A percentile compares a stretch with the other conserved stretches of the same genome.
Conservation (phyloP, 2,797 vertebrate genomes). For the Paratrypauchen microcephalus region DNA sequence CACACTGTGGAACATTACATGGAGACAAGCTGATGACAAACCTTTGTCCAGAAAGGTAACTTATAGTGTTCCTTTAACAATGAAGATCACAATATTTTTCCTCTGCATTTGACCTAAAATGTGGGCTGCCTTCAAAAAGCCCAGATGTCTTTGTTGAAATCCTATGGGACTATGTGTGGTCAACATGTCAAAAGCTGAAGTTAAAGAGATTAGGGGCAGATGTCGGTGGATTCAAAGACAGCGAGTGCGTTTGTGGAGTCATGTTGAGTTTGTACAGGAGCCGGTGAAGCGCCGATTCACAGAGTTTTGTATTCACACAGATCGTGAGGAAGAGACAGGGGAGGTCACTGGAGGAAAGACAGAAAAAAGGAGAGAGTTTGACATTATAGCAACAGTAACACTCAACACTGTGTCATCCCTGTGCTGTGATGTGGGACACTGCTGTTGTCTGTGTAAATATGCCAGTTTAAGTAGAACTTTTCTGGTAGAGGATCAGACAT, state of each 20-base stretch:
- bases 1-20: too few species aligned
- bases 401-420: not conserved
- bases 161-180: constrained; percentile 24
- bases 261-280: constrained; percentile 4
- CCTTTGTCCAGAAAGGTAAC: too few species aligned
- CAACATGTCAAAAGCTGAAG: constrained; percentile 19
- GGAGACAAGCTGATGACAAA: too few species aligned
- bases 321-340: not conserved
- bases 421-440: not conserved
- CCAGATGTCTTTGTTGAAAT: constrained; percentile 14
- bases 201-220: constrained; percentile 13
- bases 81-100: too few species aligned
- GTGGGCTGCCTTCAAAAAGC: constrained; percentile 15
- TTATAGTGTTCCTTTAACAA: too few species aligned
- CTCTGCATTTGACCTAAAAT: constrained; percentile 3
- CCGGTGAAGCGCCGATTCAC: not conserved
- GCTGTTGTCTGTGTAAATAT: not conserved
- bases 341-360: not conserved
- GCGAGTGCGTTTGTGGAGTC: not conserved
- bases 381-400: not conserved
- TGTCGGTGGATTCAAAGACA: not conserved
- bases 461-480: not conserved
- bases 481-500: too few species aligned
- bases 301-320: not conserved
- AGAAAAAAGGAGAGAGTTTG: not conserved